Conservation (phyloP, 1,140 invertebrate genomes). For the Eciton burchellii region DNA sequence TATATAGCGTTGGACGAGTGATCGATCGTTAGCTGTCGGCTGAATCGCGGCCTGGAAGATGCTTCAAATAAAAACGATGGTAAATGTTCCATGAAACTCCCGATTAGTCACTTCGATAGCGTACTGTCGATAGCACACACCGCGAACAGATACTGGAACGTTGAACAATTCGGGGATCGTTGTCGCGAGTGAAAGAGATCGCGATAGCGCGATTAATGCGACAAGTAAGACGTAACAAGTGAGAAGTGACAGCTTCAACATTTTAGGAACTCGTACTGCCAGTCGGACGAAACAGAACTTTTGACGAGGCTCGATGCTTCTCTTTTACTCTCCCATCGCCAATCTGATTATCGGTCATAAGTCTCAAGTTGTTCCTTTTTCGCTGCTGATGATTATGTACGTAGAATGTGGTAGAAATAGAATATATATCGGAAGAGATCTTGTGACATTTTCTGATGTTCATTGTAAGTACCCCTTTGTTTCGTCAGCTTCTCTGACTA, state of each 20-base stretch:
- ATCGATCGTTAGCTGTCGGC: slow-evolving; percentile 26
- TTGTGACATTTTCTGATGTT: background rate
- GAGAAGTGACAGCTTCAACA: slow-evolving; percentile 13
- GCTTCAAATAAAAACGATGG: slow-evolving; percentile 49
- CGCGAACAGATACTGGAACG: background rate
- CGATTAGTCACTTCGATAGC: slow-evolving; percentile 29
- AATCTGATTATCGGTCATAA: slow-evolving; percentile 30
- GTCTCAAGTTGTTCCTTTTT: slow-evolving; percentile 21
- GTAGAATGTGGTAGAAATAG: background rate
- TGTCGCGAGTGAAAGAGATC: background rate
- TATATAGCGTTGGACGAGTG: slow-evolving; percentile 31
- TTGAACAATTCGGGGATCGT: background rate
- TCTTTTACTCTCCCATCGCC: background rate
- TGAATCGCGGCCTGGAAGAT: slow-evolving; percentile 32
- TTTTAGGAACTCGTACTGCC: slow-evolving; percentile 37
- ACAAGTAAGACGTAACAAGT: background rate
- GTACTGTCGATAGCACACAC: background rate
- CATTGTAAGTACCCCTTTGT: background rate
- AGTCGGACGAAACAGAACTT: slow-evolving; percentile 26
- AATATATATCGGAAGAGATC: background rate
- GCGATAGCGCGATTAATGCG: background rate
- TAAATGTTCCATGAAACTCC: slow-evolving; percentile 54
- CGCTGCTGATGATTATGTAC: background rate
- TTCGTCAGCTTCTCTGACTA: slow-evolving; percentile 34
- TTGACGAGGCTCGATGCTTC: slow-evolving; percentile 17